Evolutionary conservation across 2,113 vertebrate genomes (phyloP).

Genomic region (Phalacrocorax brasilianus): DNA sequence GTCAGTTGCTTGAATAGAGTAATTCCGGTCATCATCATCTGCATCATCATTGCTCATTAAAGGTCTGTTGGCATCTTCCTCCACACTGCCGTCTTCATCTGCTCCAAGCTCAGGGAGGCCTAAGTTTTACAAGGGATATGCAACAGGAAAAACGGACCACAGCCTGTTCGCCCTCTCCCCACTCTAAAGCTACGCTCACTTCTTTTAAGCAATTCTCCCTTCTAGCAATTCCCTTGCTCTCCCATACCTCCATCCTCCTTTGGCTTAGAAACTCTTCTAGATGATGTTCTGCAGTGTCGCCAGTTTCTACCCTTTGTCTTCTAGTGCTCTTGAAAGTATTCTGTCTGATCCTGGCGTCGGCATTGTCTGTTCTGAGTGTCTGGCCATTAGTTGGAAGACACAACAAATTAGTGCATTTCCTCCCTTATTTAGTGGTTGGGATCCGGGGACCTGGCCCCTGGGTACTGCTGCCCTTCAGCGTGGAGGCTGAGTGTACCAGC

Average conservation of each 20-base stretch:
- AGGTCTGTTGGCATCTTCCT: conserved; percentile 86
- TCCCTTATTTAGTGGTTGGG: neutral
- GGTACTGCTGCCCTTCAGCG: neutral
- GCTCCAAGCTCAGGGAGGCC: conserved; percentile 75
- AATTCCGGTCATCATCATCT: conserved; percentile 70
- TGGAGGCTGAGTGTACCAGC: neutral
- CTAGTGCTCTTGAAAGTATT: conserved; percentile 51
- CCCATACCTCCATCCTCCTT: conserved; percentile 58
- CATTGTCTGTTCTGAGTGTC: conserved; percentile 63
- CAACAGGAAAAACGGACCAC: neutral
- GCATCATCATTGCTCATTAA: conserved; percentile 83
- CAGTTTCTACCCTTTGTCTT: conserved; percentile 63
- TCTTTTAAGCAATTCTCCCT: conserved; percentile 22
- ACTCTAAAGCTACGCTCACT: neutral
- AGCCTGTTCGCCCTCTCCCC: neutral
- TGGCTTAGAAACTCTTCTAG: conserved; percentile 62
- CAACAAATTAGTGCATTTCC: conserved; percentile 58
- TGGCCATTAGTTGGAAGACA: conserved; percentile 65
- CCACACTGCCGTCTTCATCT: conserved; percentile 15
- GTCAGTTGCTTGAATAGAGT: conserved; percentile 73
- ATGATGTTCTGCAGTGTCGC: conserved; percentile 34
- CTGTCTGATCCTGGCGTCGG: conserved; percentile 47
- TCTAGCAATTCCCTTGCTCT: conserved; percentile 39
- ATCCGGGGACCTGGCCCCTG: neutral
- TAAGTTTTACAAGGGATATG: conserved; percentile 8